A percentile compares a stretch with the other conserved stretches of the same genome.
These are phyloP conservation scores for Nebria brevicollis DNA, from an alignment of 2,888 invertebrate genomes.

Conservation along the genomic window DNA sequence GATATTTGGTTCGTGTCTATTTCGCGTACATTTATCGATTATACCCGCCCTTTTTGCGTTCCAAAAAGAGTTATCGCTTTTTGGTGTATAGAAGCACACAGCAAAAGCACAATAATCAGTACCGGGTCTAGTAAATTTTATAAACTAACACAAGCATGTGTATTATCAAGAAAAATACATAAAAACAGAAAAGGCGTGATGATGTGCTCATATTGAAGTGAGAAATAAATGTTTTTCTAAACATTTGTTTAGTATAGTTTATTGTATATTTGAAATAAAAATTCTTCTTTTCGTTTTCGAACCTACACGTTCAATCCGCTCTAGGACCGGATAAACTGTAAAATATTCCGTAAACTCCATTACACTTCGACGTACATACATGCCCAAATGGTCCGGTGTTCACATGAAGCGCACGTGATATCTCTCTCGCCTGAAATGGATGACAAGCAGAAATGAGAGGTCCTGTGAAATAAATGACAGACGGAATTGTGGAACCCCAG, in stretches of 20 bases:
- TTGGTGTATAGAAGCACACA: constrained; percentile 20
- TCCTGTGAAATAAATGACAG: constrained; percentile 34
- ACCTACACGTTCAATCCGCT: too few species aligned
- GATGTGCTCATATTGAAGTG: too few species aligned
- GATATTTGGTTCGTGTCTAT: constrained; percentile 30
- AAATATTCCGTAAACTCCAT: background rate
- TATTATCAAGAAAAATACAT: background rate
- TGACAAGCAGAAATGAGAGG: constrained; percentile 38
- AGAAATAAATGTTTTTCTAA: too few species aligned
- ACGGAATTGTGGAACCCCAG: constrained; percentile 13
- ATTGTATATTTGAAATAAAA: too few species aligned
- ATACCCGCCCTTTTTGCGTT: constrained; percentile 44
- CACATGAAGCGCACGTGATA: constrained; percentile 13
- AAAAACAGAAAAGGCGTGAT: too few species aligned
- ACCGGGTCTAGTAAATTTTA: background rate
- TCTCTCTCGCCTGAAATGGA: constrained; percentile 22
- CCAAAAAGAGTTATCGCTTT: constrained; percentile 44
- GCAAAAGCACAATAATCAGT: constrained; percentile 33
- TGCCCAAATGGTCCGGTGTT: background rate
- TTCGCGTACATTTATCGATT: constrained; percentile 41
- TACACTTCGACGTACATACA: background rate
- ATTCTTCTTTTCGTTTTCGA: too few species aligned
- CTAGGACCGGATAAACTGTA: background rate
- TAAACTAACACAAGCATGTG: background rate
- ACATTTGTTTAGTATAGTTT: too few species aligned